These are phyloP conservation scores for Poeciliopsis paucimaculata DNA, from an alignment of 2,797 vertebrate genomes.

Conservation along the genomic window DNA sequence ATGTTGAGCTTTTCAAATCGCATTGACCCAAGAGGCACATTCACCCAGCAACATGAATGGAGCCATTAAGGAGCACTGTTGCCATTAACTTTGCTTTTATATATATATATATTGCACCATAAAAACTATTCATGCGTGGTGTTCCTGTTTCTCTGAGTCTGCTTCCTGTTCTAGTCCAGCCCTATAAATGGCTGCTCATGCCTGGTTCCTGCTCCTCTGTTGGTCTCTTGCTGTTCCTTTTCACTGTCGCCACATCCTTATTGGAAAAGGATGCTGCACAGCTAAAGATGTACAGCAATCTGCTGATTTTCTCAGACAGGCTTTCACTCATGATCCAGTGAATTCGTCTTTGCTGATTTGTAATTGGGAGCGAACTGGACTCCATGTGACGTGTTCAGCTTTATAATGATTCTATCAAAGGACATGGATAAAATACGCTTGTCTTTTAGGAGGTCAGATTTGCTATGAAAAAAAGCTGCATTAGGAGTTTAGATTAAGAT, in stretches of 20 bases:
- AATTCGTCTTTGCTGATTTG: neutral
- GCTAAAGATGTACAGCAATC: neutral
- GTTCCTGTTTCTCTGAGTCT: neutral
- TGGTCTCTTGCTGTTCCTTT: neutral
- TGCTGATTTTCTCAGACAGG: neutral
- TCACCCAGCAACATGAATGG: neutral
- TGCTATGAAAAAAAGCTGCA: neutral
- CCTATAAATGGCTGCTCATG: neutral
- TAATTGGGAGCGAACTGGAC: neutral
- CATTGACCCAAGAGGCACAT: neutral
- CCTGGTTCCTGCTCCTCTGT: neutral
- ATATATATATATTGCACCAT: neutral
- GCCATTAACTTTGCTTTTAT: neutral
- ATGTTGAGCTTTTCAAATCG: neutral
- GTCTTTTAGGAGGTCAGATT: neutral
- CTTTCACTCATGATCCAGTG: neutral
- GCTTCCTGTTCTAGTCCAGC: neutral
- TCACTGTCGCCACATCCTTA: neutral
- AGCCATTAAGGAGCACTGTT: neutral
- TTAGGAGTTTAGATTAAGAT: neutral
- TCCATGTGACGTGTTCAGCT: neutral
- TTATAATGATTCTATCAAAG: neutral
- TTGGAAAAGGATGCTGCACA: neutral
- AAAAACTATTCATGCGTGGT: neutral
- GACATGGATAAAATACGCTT: neutral